Evolutionary conservation across 2,888 invertebrate genomes (phyloP), one percentile per base, ranked within the genome.

Genomic region (Tenthredo distinguenda): DNA sequence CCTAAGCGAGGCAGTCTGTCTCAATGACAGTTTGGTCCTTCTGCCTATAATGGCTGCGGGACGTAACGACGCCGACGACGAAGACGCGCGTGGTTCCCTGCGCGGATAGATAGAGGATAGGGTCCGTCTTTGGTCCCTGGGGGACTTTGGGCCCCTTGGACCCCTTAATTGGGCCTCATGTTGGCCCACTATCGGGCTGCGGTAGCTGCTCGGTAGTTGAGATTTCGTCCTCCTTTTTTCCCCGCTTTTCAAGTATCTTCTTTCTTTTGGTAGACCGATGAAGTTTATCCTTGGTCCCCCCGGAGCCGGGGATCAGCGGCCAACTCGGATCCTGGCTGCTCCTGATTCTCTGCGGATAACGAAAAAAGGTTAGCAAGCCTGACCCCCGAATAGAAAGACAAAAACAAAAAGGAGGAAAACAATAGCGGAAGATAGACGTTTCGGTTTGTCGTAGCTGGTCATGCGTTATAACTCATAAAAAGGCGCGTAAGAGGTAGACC

Each of bases 131-230:
- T 43, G 50, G 83, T 83, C 83, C 71, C 68, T 31, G 65, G 71
- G 87, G 71, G 83, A 68, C 83, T 83, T 58, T 71, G n/a, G 71
- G 87, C 47, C 86, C 86, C 85, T 86, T 72, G 85, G 88, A 87
- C 86, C 87, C 90, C 91, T 93, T 93, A 93, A 93, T 93, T 92
- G 92, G 93, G 89, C 89, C 87, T 90, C 90, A 87, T 92, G 93
- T 93, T 92, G 89, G 89, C 87, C 87, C 90, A 89, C 90, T 92
- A 91, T 92, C 91, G 90, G 88, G 87, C 88, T 86, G 82, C 84
- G 77, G 87, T 76, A 87, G 90, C 89, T 86, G 86, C 88, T 87
- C 90, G 89, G 90, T 91, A 90, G 90, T 91, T 89, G 87, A 89
- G 87, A 87, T 87, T 89, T 88, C 87, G 88, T 71, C 40, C 21